phyloP scores from a whole-genome alignment of 2,113 vertebrate genomes.

The Synodontis membranacea region DNA sequence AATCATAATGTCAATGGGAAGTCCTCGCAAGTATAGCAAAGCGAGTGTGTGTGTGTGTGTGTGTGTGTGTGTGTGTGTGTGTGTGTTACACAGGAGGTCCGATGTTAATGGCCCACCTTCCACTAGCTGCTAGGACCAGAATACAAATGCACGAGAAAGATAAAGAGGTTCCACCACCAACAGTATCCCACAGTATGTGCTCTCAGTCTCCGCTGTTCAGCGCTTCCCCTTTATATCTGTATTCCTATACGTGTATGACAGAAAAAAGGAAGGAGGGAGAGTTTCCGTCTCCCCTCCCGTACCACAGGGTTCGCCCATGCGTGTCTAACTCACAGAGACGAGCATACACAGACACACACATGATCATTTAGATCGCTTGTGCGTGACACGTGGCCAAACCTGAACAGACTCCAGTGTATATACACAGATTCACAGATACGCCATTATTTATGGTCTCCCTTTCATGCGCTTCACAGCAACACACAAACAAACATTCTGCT shows the following conservation, averaged over 20 bases:
- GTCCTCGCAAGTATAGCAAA: too few relatives aligned
- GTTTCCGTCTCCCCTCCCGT: constrained; percentile 39
- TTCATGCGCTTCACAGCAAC: constrained; percentile 21
- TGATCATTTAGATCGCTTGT: constrained; percentile 53
- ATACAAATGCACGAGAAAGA: constrained; percentile 56
- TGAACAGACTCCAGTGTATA: constrained; percentile 34
- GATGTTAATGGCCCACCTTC: constrained; percentile 51
- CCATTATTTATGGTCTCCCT: constrained; percentile 43
- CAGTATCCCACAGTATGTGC: constrained; percentile 48
- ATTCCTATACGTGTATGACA: constrained; percentile 4
- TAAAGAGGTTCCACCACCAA: constrained; percentile 48
- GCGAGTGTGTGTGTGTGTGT: not conserved
- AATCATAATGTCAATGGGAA: too few relatives aligned
- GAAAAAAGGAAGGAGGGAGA: not conserved
- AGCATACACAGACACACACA: constrained; percentile 48
- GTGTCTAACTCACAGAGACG: constrained; percentile 50
- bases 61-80: not conserved
- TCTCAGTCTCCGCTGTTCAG: constrained; percentile 38
- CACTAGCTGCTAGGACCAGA: constrained; percentile 37
- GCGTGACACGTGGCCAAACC: constrained; percentile 49
- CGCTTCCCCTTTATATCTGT: constrained; percentile 24
- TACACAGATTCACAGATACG: constrained; percentile 44
- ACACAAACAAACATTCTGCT: too few relatives aligned
- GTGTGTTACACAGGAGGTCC: constrained; percentile 4
- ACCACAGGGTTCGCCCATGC: constrained; percentile 45